Conservation (phyloP, 1,140 invertebrate genomes). For the fruit fly (Drosophila melanogaster) region DNA sequence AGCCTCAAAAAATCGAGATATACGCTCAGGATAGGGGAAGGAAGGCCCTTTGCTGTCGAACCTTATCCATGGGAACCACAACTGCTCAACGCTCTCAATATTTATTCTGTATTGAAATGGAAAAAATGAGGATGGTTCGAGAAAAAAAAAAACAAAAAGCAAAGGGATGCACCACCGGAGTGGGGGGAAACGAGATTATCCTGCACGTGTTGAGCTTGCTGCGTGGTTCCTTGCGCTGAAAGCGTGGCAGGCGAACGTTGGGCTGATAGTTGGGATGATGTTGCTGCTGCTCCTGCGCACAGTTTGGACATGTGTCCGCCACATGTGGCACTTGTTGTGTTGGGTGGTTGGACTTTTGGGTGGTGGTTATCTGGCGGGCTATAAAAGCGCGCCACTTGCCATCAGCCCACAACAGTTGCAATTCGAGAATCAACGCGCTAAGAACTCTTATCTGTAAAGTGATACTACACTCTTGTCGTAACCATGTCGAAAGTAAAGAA, state of each 20-base stretch:
- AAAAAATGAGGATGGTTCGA: constrained; percentile 27
- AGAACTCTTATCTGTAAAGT: constrained; percentile 37
- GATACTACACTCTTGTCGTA: neutral
- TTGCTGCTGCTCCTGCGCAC: constrained; percentile 47
- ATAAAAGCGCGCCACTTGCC: constrained; percentile 70
- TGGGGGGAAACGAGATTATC: constrained; percentile 65
- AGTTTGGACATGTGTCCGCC: constrained; percentile 66
- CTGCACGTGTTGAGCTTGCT: constrained; percentile 81
- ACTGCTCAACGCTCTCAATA: constrained; percentile 83
- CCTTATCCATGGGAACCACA: constrained; percentile 84
- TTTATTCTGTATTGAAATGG: constrained; percentile 78
- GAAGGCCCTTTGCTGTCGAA: constrained; percentile 55
- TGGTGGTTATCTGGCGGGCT: constrained; percentile 29
- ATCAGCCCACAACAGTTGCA: constrained; percentile 49
- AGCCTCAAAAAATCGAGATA: constrained; percentile 45
- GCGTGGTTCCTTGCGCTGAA: constrained; percentile 53
- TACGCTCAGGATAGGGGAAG: constrained; percentile 46
- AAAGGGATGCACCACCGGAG: constrained; percentile 17
- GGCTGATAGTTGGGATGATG: constrained; percentile 26
- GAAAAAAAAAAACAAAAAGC: constrained; percentile 13
- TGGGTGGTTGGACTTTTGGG: constrained; percentile 54
- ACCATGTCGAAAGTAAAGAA: constrained; percentile 72
- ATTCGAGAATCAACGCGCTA: constrained; percentile 46
- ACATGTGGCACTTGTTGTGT: constrained; percentile 75
- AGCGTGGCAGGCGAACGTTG: constrained; percentile 73